Conservation (phyloP, 1,140 invertebrate genomes). For the Microplitis mediator region DNA sequence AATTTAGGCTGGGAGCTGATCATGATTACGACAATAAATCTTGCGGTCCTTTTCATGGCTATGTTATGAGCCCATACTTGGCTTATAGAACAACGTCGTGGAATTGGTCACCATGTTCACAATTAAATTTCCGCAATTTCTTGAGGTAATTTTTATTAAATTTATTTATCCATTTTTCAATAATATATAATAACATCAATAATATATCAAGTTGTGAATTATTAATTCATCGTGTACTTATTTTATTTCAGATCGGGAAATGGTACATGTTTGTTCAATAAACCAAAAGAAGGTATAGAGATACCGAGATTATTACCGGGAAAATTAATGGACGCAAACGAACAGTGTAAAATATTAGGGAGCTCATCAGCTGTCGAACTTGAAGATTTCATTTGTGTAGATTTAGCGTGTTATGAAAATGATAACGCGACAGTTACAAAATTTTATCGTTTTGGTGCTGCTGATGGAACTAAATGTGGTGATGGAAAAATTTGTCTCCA, state of each 20-base stretch:
- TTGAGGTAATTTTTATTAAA: too few relatives aligned
- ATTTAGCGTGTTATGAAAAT: not conserved
- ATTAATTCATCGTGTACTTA: too few relatives aligned
- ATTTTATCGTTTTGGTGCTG: not conserved
- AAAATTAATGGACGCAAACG: slow-evolving; percentile 1
- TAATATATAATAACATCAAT: too few relatives aligned
- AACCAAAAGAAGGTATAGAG: not conserved
- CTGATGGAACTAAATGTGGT: slow-evolving; percentile 8
- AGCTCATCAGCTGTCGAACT: not conserved
- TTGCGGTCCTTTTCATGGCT: too few relatives aligned
- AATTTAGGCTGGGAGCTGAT: too few relatives aligned
- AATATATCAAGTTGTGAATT: too few relatives aligned
- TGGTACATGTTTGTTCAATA: not conserved
- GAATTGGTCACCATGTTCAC: too few relatives aligned
- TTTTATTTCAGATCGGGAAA: not conserved
- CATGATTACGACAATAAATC: too few relatives aligned
- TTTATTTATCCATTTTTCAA: too few relatives aligned
- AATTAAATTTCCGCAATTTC: too few relatives aligned
- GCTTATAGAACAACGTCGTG: too few relatives aligned
- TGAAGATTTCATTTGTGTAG: not conserved
- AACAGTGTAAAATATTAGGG: not conserved
- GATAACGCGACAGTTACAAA: not conserved
- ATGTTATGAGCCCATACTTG: too few relatives aligned
- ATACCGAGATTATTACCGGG: not conserved
- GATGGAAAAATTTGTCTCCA: not conserved